Conservation (phyloP, 1,140 invertebrate genomes). For the Aradophagus sp. region DNA sequence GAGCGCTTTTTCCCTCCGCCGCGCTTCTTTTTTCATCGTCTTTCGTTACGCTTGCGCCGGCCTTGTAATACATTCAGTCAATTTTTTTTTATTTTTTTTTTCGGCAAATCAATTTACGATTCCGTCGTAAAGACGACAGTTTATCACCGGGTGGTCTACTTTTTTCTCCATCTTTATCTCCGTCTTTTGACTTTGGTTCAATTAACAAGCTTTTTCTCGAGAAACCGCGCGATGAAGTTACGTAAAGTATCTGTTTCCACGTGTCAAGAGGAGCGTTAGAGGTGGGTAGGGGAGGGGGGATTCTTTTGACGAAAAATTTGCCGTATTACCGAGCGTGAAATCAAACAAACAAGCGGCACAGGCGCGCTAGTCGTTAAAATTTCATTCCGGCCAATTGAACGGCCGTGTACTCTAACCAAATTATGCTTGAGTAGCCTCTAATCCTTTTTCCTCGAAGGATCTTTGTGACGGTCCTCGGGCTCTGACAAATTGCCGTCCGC, state of each 20-base stretch:
- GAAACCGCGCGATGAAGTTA: slow-evolving; percentile 3
- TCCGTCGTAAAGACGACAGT: slow-evolving; percentile 12
- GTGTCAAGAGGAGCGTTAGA: neutral
- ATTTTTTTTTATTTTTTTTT: no score
- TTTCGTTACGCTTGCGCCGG: no score
- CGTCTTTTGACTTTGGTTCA: neutral
- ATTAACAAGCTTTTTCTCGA: slow-evolving; percentile 1
- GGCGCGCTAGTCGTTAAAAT: slow-evolving; percentile 5
- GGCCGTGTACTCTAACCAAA: slow-evolving; percentile 3
- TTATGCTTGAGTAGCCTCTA: slow-evolving; percentile 11
- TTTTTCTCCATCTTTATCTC: slow-evolving; percentile 1
- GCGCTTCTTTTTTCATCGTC: no score
- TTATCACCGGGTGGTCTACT: slow-evolving; percentile 2
- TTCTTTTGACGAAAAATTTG: slow-evolving; percentile 12
- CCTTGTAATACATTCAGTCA: slow-evolving; percentile 51
- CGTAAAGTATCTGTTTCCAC: slow-evolving; percentile 5
- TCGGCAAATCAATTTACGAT: slow-evolving; percentile 17
- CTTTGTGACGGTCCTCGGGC: slow-evolving; percentile 7
- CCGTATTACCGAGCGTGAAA: slow-evolving; percentile 21
- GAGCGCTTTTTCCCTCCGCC: slow-evolving; percentile 16
- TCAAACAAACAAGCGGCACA: slow-evolving; percentile 21
- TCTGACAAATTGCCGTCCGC: slow-evolving; percentile 29
- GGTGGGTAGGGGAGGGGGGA: no score
- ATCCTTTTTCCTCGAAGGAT: slow-evolving; percentile 17
- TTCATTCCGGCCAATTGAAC: slow-evolving; percentile 23